These are phyloP conservation scores for Hycleus phaleratus DNA, from an alignment of 1,140 invertebrate species.

Conservation along the genomic window DNA sequence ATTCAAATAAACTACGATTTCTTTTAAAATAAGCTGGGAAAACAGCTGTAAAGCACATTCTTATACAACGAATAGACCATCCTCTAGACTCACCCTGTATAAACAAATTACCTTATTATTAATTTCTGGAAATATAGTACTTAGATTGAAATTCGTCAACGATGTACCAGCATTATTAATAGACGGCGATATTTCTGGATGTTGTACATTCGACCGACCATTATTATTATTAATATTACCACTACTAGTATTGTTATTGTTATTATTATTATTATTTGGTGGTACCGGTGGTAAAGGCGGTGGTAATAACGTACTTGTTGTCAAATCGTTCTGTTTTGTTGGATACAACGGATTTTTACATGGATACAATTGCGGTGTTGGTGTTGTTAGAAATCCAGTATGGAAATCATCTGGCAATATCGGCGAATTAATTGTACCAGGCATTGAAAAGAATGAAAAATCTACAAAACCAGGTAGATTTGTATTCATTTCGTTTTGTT, in stretches of 20 bases:
- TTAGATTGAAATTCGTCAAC: constrained; percentile 59
- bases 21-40: neutral
- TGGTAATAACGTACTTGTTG: constrained; percentile 23
- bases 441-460: constrained; percentile 37
- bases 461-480: constrained; percentile 34
- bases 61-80: neutral
- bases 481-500: constrained; percentile 7
- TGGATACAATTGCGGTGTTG: constrained; percentile 32
- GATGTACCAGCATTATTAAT: constrained; percentile 43
- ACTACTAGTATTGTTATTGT: too few relatives aligned
- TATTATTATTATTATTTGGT: neutral
- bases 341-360: constrained; percentile 37
- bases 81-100: too few relatives aligned
- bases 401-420: constrained; percentile 39
- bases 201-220: constrained; percentile 23
- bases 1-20: neutral
- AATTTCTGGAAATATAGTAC: constrained; percentile 62
- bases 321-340: constrained; percentile 24
- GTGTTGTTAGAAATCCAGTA: constrained; percentile 33
- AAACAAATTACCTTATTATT: constrained; percentile 42
- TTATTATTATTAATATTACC: neutral
- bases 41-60: neutral
- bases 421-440: constrained; percentile 38
- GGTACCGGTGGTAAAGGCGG: constrained; percentile 20
- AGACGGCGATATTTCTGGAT: constrained; percentile 34